Conservation (phyloP, 2,888 invertebrate species). For the Cryptosula pallasiana region DNA sequence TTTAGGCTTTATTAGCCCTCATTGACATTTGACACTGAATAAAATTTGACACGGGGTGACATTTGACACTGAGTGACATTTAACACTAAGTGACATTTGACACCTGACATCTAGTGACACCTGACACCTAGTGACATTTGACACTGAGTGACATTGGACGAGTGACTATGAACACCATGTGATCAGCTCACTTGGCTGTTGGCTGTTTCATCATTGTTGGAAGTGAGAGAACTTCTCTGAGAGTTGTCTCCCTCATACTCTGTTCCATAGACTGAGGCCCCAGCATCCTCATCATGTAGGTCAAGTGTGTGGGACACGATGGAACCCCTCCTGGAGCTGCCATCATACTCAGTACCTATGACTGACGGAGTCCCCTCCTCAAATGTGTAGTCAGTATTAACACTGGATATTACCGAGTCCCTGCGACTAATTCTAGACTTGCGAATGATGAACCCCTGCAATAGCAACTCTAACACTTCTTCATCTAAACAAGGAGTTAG, state of each 20-base stretch:
- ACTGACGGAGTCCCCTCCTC: neutral
- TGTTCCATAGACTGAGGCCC: neutral
- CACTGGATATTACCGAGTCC: neutral
- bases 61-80: too few species aligned
- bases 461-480: too few species aligned
- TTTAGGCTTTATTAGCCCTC: too few species aligned
- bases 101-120: too few species aligned
- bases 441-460: neutral
- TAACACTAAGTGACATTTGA: too few species aligned
- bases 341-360: slow-evolving; percentile 4
- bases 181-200: neutral
- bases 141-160: neutral
- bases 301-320: neutral
- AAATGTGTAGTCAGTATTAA: slow-evolving; percentile 8
- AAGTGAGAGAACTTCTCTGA: slow-evolving; percentile 15
- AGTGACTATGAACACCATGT: neutral
- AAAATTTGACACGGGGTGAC: too few species aligned
- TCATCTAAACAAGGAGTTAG: too few species aligned
- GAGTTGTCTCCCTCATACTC: slow-evolving; percentile 7
- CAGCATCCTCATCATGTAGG: neutral
- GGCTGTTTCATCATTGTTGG: neutral
- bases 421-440: neutral
- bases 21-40: too few species aligned
- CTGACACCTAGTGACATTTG: neutral
- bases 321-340: neutral